These are phyloP conservation scores for Vidua chalybeata DNA, from an alignment of 2,113 vertebrate genomes.

Conservation along the genomic window DNA sequence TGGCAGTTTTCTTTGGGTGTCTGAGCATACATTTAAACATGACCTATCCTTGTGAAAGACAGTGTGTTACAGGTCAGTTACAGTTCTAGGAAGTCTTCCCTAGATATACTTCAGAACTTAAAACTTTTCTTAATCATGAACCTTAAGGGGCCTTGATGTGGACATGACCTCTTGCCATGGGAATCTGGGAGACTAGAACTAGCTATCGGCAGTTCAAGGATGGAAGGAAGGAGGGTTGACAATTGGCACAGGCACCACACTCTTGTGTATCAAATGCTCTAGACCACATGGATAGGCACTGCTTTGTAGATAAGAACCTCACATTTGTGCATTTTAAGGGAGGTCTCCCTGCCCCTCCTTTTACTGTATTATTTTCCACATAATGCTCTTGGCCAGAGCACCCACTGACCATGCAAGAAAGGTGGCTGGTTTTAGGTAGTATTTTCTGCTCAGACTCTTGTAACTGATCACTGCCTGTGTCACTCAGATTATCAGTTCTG, in stretches of 20 bases:
- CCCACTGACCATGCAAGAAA: not conserved
- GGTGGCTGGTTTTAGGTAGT: not conserved
- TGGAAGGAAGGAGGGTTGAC: not conserved
- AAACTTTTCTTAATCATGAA: not conserved
- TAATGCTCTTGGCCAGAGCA: not conserved
- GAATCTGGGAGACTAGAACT: not conserved
- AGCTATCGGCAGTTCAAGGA: not conserved
- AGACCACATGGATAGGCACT: not conserved
- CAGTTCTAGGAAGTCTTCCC: not conserved
- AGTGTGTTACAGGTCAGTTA: not conserved
- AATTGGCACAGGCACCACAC: not conserved
- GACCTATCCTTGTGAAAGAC: not conserved
- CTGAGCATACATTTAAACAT: not conserved
- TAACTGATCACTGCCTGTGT: not conserved
- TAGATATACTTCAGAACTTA: not conserved
- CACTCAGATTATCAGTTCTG: not conserved
- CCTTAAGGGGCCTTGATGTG: not conserved
- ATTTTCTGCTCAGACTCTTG: not conserved
- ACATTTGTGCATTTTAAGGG: not conserved
- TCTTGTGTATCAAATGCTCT: not conserved
- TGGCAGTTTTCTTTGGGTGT: not conserved
- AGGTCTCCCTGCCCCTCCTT: not conserved
- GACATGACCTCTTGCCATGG: not conserved
- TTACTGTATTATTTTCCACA: not conserved
- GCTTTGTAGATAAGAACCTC: not conserved